Conservation (phyloP, 1,140 invertebrate species). For the Drosophila prosaltans region DNA sequence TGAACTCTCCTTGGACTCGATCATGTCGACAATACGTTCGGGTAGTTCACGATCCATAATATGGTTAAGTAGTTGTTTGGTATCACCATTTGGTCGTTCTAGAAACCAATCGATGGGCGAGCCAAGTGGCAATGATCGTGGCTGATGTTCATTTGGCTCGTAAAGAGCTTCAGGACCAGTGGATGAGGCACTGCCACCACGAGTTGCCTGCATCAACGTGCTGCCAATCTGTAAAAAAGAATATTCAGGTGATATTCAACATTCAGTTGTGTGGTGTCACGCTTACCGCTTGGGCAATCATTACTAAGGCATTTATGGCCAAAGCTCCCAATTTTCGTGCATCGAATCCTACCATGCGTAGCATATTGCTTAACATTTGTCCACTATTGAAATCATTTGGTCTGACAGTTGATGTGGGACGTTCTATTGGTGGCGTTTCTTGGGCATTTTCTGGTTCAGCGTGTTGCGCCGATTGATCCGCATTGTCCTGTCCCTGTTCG, state of each 20-base stretch:
- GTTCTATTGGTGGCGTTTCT: constrained; percentile 50
- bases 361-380: constrained; percentile 86
- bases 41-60: constrained; percentile 86
- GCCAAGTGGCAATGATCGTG: constrained; percentile 60
- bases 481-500: constrained; percentile 7
- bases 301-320: constrained; percentile 91
- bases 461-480: constrained; percentile 46
- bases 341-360: constrained; percentile 89
- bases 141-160: constrained; percentile 61
- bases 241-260: too few species aligned
- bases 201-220: constrained; percentile 57
- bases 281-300: constrained; percentile 91
- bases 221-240: constrained; percentile 61
- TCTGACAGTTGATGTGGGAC: constrained; percentile 1
- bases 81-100: constrained; percentile 82
- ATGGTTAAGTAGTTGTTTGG: constrained; percentile 85
- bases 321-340: constrained; percentile 89
- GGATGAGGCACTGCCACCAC: constrained; percentile 10
- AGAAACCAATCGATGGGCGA: constrained; percentile 84
- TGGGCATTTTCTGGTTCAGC: constrained; percentile 59
- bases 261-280: constrained; percentile 22
- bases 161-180: constrained; percentile 63
- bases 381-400: constrained; percentile 46
- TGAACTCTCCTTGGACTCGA: constrained; percentile 84
- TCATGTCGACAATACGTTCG: constrained; percentile 84